Base-by-base conservation (phyloP, 2,888 invertebrate species). In the Sphaerophoria taeniata region DNA sequence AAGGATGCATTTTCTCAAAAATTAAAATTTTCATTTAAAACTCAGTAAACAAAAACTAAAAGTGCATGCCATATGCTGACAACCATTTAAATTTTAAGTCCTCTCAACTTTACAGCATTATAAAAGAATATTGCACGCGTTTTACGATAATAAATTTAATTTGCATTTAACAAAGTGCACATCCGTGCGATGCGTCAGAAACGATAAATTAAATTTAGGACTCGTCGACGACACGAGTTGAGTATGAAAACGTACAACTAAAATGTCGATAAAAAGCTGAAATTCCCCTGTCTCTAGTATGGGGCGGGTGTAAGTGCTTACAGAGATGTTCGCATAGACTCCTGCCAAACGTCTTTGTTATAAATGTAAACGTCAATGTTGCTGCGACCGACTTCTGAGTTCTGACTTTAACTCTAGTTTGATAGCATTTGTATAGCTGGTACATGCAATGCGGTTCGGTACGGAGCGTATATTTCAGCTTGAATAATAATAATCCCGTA, bases 141-240 rank as follows among this genome's bases (percentile, higher is more conserved):
- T 34, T 67, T 58, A 55, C 80, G 72, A 63, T 69, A 69, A 80
- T 80, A 80, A 85, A 85, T 76, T 85, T 73, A 85, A 85, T 85
- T 85, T 76, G 53, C 61, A 69, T 80, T 80, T 85, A 80, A 85
- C 84, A 80, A 85, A 85, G 84, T 80, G 84, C 75, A 85, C 72
- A 80, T 76, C 56, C 69, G 61, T 69, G 61, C 75, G 72, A 80
- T 84, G 75, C 61, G 80, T 80, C 69, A 80, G 80, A 36, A 76
- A 61, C 80, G 43, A 85, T 85, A 85, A 85, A 85, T 85, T 80
- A 72, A 85, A 85, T 85, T 85, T 85, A 85, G 84, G 71, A 75
- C 55, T 63, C 67, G 72, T 67, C 67, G 84, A 67, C 24, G 2
- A 24, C 24, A 24, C 24, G 24, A 24, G 24, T 24, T 2, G 24